Evolutionary conservation across 2,797 vertebrate genomes (phyloP).

Genomic region (Mareca penelope): DNA sequence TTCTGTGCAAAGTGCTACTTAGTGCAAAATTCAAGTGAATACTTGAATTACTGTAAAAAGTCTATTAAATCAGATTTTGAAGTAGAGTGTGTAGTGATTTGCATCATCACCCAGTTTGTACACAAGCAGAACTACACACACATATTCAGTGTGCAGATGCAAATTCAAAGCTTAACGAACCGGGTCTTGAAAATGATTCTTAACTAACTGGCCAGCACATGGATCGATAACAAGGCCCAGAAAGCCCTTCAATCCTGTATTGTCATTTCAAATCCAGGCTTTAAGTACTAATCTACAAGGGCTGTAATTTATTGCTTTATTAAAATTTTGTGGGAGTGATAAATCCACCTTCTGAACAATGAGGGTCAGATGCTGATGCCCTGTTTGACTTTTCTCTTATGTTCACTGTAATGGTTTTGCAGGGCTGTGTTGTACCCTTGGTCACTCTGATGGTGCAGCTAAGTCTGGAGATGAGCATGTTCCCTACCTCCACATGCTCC

Average conservation of each 20-base stretch:
- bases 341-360: slow-evolving; percentile 31
- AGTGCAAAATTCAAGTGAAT: not conserved
- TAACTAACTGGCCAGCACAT: slow-evolving; percentile 8
- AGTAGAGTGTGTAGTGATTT: not conserved
- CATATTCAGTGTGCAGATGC: not conserved
- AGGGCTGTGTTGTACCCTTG: not conserved
- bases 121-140: not conserved
- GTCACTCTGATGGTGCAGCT: not conserved
- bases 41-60: not conserved
- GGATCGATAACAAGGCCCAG: not conserved
- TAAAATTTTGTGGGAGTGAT: slow-evolving; percentile 64
- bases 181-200: slow-evolving; percentile 7
- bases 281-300: slow-evolving; percentile 48
- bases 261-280: slow-evolving; percentile 49
- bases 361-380: slow-evolving; percentile 8
- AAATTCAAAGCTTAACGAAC: slow-evolving; percentile 63
- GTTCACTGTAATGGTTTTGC: not conserved
- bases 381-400: not conserved
- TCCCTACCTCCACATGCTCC: not conserved
- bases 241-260: slow-evolving; percentile 39
- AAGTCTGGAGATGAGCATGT: not conserved
- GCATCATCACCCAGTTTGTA: not conserved
- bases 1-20: not conserved
- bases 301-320: slow-evolving; percentile 60
- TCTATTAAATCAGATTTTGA: not conserved